phyloP scores from a whole-genome alignment of 2,113 vertebrate species.

The Syrrhaptes paradoxus region DNA sequence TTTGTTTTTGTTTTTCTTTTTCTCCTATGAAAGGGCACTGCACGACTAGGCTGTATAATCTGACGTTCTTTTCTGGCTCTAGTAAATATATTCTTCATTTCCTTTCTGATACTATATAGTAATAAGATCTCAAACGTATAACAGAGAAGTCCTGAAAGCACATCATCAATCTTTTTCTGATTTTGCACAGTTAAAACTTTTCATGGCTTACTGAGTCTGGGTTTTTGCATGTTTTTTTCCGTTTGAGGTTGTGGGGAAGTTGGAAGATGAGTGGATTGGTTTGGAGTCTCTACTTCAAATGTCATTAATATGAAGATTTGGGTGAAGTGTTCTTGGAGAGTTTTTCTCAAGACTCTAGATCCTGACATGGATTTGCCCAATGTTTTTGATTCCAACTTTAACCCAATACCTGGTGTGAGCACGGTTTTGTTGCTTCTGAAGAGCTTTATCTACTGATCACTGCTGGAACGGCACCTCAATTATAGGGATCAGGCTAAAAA shows the following conservation, averaged over 20 bases:
- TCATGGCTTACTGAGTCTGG: neutral
- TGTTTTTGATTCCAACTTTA: neutral
- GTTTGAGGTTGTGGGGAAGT: neutral
- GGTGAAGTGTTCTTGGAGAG: neutral
- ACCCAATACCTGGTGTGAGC: neutral
- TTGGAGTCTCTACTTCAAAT: neutral
- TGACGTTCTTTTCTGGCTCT: neutral
- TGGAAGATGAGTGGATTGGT: neutral
- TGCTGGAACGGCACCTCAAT: neutral
- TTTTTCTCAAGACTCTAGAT: neutral
- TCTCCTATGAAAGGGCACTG: neutral
- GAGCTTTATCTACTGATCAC: neutral
- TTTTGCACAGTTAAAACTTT: neutral
- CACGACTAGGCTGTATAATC: neutral
- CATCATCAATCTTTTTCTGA: rapidly evolving
- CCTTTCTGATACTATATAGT: rapidly evolving
- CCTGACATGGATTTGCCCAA: neutral
- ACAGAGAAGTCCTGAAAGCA: neutral
- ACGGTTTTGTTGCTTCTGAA: neutral
- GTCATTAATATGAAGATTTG: neutral
- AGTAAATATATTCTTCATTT: neutral
- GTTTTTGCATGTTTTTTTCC: neutral
- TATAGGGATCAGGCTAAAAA: neutral
- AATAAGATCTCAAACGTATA: neutral
- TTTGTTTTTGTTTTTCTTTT: neutral